Percentiles rank a stretch among this genome's conserved stretches.
Conservation (phyloP, 2,113 vertebrate genomes). For the Mobula birostris region DNA sequence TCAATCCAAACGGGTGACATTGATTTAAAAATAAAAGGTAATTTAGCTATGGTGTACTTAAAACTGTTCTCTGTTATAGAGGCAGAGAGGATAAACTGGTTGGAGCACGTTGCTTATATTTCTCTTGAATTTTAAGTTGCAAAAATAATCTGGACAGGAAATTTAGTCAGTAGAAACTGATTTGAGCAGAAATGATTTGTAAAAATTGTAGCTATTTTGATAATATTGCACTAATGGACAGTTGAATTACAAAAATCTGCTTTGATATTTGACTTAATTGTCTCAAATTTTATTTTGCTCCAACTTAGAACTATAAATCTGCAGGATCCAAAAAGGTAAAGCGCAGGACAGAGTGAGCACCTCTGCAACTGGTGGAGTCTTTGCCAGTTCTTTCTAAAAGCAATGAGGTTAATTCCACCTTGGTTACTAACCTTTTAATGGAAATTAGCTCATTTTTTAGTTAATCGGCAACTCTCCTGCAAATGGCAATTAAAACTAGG, state of each 20-base stretch:
- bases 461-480: too few relatives aligned
- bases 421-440: too few relatives aligned
- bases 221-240: neutral
- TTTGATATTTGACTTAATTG: neutral
- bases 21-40: neutral
- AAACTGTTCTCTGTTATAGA: neutral
- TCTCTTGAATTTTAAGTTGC: neutral
- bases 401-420: neutral
- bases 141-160: neutral
- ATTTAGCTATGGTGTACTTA: neutral
- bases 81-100: neutral
- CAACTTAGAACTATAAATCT: neutral
- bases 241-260: neutral
- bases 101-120: neutral
- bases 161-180: neutral
- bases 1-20: neutral
- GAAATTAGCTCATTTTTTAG: too few relatives aligned
- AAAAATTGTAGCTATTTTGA: neutral
- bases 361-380: neutral
- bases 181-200: neutral
- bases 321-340: neutral
- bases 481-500: too few relatives aligned
- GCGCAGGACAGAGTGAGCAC: neutral
- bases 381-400: neutral
- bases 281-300: neutral